A percentile compares a stretch with the other conserved stretches of the same genome.
Evolutionary conservation across 2,113 vertebrate genomes (phyloP).

Genomic region (Myrmecophaga tridactyla): DNA sequence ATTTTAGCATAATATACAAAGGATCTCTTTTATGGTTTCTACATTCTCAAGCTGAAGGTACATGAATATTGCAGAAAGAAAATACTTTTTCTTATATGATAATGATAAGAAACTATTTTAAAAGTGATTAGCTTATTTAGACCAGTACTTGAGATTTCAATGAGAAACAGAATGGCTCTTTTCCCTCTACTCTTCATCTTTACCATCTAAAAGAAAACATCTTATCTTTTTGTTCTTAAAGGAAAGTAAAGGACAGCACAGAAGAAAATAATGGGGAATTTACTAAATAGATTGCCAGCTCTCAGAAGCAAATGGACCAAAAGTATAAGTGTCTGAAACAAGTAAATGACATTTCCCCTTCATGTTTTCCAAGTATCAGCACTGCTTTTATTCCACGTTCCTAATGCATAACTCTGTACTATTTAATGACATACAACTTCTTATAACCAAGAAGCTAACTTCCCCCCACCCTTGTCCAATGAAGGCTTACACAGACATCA

Average conservation of each 20-base stretch:
- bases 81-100: neutral
- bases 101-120: neutral
- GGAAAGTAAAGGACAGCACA: neutral
- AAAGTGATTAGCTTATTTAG: neutral
- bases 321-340: neutral
- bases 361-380: neutral
- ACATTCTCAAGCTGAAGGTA: neutral
- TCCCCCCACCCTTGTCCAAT: neutral
- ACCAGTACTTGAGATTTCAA: neutral
- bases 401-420: neutral
- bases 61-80: neutral
- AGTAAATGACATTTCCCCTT: neutral
- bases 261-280: neutral
- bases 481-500: neutral
- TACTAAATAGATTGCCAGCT: neutral
- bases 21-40: neutral
- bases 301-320: neutral
- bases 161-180: neutral
- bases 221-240: neutral
- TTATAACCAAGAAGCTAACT: neutral
- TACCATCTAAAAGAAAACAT: neutral
- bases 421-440: neutral
- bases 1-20: neutral
- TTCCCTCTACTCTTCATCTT: neutral
- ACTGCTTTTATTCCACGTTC: neutral